Evolutionary conservation across 2,888 invertebrate species (phyloP).

Genomic region (Drosophila paramelanica): DNA sequence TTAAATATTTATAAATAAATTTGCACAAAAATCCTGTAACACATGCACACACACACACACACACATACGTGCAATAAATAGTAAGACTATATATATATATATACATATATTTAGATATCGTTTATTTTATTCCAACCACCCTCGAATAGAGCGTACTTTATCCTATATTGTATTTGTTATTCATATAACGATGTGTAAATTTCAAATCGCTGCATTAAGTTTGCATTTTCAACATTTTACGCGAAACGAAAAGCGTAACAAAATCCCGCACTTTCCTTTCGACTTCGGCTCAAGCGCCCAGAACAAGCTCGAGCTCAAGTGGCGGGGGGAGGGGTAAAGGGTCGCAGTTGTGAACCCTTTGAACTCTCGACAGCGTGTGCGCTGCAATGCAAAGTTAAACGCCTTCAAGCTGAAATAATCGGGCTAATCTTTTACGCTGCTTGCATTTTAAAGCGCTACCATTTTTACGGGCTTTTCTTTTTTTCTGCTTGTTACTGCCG

Average conservation of each 20-base stretch:
- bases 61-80: background rate
- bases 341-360: slow-evolving; percentile 65
- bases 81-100: too few species aligned
- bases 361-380: slow-evolving; percentile 59
- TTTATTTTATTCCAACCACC: slow-evolving; percentile 4
- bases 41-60: background rate
- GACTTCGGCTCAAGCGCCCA: slow-evolving; percentile 30
- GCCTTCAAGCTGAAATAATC: slow-evolving; percentile 73
- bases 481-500: background rate
- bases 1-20: background rate
- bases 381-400: slow-evolving; percentile 61
- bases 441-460: slow-evolving; percentile 81
- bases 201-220: slow-evolving; percentile 61
- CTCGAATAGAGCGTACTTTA: background rate
- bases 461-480: slow-evolving; percentile 9
- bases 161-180: slow-evolving; percentile 50
- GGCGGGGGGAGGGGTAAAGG: background rate
- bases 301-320: slow-evolving; percentile 45
- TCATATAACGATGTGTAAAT: slow-evolving; percentile 73
- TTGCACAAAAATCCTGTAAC: too few species aligned
- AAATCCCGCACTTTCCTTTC: slow-evolving; percentile 22
- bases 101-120: background rate
- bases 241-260: slow-evolving; percentile 45
- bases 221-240: slow-evolving; percentile 37
- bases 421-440: slow-evolving; percentile 83